Base-by-base conservation (phyloP, 1,140 invertebrate genomes). In the Hylaeus anthracinus region DNA sequence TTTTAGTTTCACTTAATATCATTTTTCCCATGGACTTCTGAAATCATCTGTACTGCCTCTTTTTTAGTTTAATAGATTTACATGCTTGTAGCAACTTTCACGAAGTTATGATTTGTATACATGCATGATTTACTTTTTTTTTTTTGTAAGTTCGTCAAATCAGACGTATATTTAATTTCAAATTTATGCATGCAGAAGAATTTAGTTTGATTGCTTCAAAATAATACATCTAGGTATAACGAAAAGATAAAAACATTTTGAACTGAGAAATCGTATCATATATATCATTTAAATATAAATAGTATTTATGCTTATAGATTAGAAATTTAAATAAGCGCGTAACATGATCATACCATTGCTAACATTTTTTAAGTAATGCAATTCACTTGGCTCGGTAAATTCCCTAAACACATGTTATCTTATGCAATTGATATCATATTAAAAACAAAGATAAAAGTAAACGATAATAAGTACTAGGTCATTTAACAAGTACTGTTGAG, bases 381-480 rank as follows among this genome's bases (percentile, higher is more conserved):
- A 86, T 86, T 86, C 61, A 77, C 70, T 78, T 73, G 81, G 82
- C 8, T 80, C 71, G 67, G 58, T 83, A 83, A 87, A 56, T 84
- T 86, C 79, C 63, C 75, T 72, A 12, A 55, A 72, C n/a, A 64
- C 41, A 64, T 41, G 1, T 71, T 41, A 39, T 37, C 37, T 72
- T 12, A 56, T 56, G 53, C 53, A 56, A 71, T 56, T 41, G 56
- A 14, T 15, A 15, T 1, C 37, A 39, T 39, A 71, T 37, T 66
- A 66, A n/a, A 48, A 48, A 66, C 0, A 9, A 66, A 66, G 41
- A 60, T 15, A 1, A 60, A 5, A 5, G n/a, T 70, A 56, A 56
- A n/a, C 41, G 9, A 9, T 56, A 70, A 70, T 41, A 71, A 56
- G 51, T 55, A 70, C 12, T 71, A 71, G 55, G 58, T 26, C 15